phyloP scores from a whole-genome alignment of 2,888 invertebrate genomes.

The Bellardia pandia region DNA sequence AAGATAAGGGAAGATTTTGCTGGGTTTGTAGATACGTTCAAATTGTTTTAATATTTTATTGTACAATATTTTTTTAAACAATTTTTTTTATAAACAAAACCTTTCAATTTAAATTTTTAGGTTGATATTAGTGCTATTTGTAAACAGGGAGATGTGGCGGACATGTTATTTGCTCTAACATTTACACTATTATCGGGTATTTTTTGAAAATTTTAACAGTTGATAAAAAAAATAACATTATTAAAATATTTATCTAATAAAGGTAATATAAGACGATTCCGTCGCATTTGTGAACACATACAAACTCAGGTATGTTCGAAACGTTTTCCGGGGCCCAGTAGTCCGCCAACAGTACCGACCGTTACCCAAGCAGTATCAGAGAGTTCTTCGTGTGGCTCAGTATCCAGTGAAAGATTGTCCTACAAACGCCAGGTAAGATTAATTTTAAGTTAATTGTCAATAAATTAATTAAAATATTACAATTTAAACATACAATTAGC shows the following conservation, averaged over 20 bases:
- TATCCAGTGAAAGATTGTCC: conserved; percentile 84
- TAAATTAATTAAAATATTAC: neutral
- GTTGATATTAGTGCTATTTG: conserved; percentile 94
- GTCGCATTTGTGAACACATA: conserved; percentile 97
- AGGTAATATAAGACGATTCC: conserved; percentile 97
- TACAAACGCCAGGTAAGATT: conserved; percentile 83
- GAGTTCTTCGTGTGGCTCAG: conserved; percentile 84
- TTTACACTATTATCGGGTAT: conserved; percentile 96
- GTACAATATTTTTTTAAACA: neutral
- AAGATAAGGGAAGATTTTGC: too few relatives aligned
- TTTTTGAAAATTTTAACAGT: conserved; percentile 70
- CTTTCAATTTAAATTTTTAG: conserved; percentile 86
- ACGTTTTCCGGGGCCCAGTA: conserved; percentile 84
- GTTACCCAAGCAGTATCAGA: conserved; percentile 84
- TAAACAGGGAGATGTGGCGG: conserved; percentile 88
- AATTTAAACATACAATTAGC: conserved; percentile 4
- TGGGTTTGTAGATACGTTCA: too few relatives aligned
- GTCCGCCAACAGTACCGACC: conserved; percentile 83
- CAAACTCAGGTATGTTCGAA: conserved; percentile 91
- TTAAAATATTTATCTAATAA: neutral
- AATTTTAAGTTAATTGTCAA: neutral
- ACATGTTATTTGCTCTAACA: conserved; percentile 95
- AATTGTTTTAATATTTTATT: neutral
- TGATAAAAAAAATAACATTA: neutral
- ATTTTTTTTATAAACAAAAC: neutral